Conservation (phyloP, 30 jellyfish, hydroid and myxozoan genomes). For the Hydra vulgaris region DNA sequence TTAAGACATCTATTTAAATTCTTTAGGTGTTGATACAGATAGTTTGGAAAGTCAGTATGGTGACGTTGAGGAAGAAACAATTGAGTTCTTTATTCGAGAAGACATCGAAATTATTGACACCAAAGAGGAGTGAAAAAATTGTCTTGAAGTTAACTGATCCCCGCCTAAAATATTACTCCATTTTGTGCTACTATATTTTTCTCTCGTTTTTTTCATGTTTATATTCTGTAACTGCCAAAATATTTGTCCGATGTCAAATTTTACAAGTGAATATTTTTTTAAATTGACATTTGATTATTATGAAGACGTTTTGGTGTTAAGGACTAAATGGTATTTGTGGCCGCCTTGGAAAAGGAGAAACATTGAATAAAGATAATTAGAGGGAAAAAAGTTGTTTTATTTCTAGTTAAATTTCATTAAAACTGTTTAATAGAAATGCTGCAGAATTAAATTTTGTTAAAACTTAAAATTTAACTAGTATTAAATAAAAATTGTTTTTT, state of each 20-base stretch:
- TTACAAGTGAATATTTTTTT: not conserved
- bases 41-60: conserved; percentile 43
- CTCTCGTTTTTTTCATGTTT: not conserved
- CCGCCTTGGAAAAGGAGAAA: conserved; percentile 79
- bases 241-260: conserved; percentile 9
- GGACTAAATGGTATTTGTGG: conserved; percentile 46
- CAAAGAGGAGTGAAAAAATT: conserved; percentile 33
- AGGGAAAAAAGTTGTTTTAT: no score
- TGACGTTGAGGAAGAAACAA: conserved; percentile 76
- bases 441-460: no score
- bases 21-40: conserved; percentile 79
- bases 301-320: conserved; percentile 5
- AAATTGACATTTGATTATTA: not conserved
- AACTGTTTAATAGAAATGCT: no score
- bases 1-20: no score
- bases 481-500: no score
- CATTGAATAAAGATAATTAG: not conserved
- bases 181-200: not conserved
- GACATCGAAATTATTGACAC: conserved; percentile 69
- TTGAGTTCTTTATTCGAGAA: conserved; percentile 87
- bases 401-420: no score
- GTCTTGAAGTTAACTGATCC: not conserved
- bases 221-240: not conserved
- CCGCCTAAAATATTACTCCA: not conserved
- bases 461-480: no score